Evolutionary conservation across 2,113 vertebrate species (phyloP), one percentile per base, ranked within the genome.

Genomic region (Chloebia gouldiae): DNA sequence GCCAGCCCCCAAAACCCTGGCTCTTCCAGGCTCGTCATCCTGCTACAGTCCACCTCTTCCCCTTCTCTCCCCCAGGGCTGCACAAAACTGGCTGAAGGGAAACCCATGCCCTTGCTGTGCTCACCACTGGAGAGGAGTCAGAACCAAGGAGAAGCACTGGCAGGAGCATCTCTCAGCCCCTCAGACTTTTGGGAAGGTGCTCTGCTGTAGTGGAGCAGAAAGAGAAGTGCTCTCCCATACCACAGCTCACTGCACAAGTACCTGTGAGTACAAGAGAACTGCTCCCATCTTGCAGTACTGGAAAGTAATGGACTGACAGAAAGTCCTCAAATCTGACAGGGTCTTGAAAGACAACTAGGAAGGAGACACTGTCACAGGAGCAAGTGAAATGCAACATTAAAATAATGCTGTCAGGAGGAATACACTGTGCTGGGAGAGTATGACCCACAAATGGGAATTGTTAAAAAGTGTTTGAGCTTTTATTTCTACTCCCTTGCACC

Each of bases 351-450:
- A 18, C 17, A 42, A 2, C 17, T 9, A 75, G 70, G 80, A 86
- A 68, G 25, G 24, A 65, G 45, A 23, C 47, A 44, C 7, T 53
- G 5, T 33, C 13, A 45, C 61, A 24, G 0, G 0, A 77, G 4
- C 25, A 68, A 59, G 0, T 3, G 37, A 70, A 81, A 70, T 14
- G 15, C 23, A 69, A 10, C 16, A 31, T 33, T 42, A 44, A 80
- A 89, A 60, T 28, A 76, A 50, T 54, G 31, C n/a, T 88, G 30
- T 10, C 21, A 39, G 71, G 15, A 79, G 15, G 16, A 37, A 79
- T 42, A 61, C 4, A 20, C 24, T 40, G 15, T 27, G n/a, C 28
- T 68, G 39, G 24, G 56, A 66, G 21, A 15, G 6, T 6, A 60
- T 20, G 14, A 44, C 15, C 19, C n/a, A 53, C 9, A 49, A 21